Evolutionary conservation across 1,140 invertebrate species (phyloP), one percentile per base, ranked within the genome.

Genomic region (Rhagoletis zephyria): DNA sequence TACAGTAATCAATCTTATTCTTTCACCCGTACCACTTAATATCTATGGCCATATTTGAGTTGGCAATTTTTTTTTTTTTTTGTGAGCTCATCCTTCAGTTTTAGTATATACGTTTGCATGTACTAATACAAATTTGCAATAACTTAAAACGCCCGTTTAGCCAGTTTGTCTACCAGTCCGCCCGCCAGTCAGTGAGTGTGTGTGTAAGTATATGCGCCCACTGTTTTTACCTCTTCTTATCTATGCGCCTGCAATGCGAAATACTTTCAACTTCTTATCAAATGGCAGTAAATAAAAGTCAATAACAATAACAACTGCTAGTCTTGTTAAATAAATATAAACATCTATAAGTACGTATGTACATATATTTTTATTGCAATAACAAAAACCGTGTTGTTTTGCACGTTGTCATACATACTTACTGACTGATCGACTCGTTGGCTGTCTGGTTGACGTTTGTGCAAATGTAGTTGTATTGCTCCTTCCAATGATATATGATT

Each of bases 181-280:
- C 3, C 70, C 48, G 70, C 4, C 70, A 56, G 70, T 14, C 61
- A 14, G 0, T 63, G 1, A 16, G 48, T 56, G n/a, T 10, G 48
- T 56, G 12, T 14, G 61, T 63, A n/a, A n/a, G n/a, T n/a, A n/a
- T n/a, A n/a, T n/a, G 61, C 61, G 61, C 61, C 61, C 61, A 14
- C 10, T n/a, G 61, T 63, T n/a, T n/a, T n/a, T n/a, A n/a, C n/a
- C 30, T 9, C 5, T 4, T 81, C 45, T 81, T 81, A 81, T 81
- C 74, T 81, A 81, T 81, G 74, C 74, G 74, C 74, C 74, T 81
- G 74, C 74, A 81, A 81, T 81, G 74, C 74, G 74, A 81, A 81
- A 81, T 81, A 48, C 74, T 81, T 81, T 81, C 74, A 81, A 81
- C 48, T 81, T 77, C 74, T 81, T 81, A 81, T 81, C 74, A 81